These are phyloP conservation scores for Knipowitschia caucasica DNA, from an alignment of 2,797 vertebrate species.

Conservation along the genomic window DNA sequence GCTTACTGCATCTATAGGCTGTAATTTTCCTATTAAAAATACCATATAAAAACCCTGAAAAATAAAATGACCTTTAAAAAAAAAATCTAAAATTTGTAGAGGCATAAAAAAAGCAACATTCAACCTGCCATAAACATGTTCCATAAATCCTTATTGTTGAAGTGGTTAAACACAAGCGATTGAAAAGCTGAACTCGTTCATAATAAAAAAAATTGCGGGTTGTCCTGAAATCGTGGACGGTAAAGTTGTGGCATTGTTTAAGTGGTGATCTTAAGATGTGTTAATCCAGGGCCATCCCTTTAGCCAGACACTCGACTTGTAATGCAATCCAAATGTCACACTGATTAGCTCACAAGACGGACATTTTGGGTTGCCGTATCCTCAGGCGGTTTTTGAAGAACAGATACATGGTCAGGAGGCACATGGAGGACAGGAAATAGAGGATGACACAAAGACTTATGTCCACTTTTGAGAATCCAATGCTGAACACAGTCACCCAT, in stretches of 20 bases:
- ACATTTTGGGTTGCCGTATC: slow-evolving; percentile 58
- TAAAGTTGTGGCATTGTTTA: slow-evolving; percentile 20
- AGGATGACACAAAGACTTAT: slow-evolving; percentile 87
- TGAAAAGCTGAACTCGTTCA: background rate
- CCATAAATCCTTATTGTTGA: background rate
- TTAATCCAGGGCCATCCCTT: slow-evolving; percentile 37
- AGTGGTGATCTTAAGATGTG: slow-evolving; percentile 16
- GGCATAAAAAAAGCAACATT: background rate
- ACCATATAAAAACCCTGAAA: background rate
- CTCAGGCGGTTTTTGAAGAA: slow-evolving; percentile 82
- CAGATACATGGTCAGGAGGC: slow-evolving; percentile 84
- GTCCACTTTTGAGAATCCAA: slow-evolving; percentile 86
- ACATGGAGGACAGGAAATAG: slow-evolving; percentile 85
- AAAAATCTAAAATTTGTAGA: background rate
- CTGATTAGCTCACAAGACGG: slow-evolving; percentile 49
- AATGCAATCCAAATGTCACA: slow-evolving; percentile 11
- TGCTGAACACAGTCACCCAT: slow-evolving; percentile 80
- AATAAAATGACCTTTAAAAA: too few species aligned
- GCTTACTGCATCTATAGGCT: background rate
- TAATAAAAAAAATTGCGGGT: slow-evolving; percentile 14
- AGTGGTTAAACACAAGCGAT: background rate
- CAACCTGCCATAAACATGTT: background rate
- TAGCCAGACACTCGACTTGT: slow-evolving; percentile 8
- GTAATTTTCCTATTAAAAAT: background rate
- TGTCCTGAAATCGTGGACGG: background rate